phyloP scores from a whole-genome alignment of 2,888 invertebrate species.

The Willowsia nigromaculata region DNA sequence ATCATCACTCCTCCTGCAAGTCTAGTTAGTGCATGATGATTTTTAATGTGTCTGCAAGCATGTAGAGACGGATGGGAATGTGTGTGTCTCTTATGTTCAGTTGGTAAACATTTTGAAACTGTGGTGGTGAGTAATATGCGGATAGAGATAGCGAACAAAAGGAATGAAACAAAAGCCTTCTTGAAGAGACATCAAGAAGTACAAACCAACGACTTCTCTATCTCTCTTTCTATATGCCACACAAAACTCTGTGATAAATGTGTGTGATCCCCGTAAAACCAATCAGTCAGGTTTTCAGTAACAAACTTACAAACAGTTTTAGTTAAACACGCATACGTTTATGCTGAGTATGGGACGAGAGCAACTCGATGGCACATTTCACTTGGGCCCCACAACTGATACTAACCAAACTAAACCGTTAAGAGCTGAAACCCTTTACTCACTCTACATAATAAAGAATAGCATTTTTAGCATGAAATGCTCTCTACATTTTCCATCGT shows the following conservation, averaged over 20 bases:
- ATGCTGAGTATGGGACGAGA: slow-evolving; percentile 38
- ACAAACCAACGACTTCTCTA: not conserved
- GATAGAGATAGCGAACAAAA: not conserved
- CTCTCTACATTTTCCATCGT: too few relatives aligned
- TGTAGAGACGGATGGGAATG: not conserved
- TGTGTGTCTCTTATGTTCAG: not conserved
- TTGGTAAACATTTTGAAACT: not conserved
- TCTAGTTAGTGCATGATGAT: too few relatives aligned
- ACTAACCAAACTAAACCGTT: slow-evolving; percentile 66
- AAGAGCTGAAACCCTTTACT: slow-evolving; percentile 37
- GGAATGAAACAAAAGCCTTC: not conserved
- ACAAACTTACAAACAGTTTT: not conserved
- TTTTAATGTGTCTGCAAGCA: too few relatives aligned
- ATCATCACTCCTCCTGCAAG: too few relatives aligned
- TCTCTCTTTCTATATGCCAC: not conserved
- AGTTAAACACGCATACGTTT: not conserved
- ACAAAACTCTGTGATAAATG: not conserved
- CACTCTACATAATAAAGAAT: not conserved
- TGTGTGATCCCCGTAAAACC: slow-evolving; percentile 7
- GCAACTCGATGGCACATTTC: slow-evolving; percentile 68
- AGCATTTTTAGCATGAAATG: not conserved
- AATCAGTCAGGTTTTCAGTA: slow-evolving; percentile 51
- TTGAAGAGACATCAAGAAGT: not conserved
- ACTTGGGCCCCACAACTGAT: slow-evolving; percentile 60
- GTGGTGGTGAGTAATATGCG: not conserved